Base-by-base conservation (phyloP, 1,140 invertebrate genomes). In the Halyomorpha halys region DNA sequence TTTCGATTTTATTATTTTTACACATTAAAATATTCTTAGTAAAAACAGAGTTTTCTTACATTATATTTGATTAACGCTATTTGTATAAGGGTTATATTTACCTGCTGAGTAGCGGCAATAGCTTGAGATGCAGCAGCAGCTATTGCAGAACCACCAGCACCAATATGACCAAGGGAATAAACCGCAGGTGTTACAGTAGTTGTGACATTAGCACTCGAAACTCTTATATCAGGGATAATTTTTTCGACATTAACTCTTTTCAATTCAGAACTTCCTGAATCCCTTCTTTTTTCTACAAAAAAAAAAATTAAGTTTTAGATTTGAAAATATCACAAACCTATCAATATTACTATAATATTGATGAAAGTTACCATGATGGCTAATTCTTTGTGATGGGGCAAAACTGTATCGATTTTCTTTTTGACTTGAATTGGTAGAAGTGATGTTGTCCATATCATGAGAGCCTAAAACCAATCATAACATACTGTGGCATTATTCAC, bases 61-160 rank as follows among this genome's bases (percentile, higher is more conserved):
- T n/a, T n/a, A n/a, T n/a, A n/a, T n/a, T n/a, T n/a, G n/a, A n/a
- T n/a, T n/a, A n/a, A n/a, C n/a, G n/a, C 27, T 30, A 30, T 4
- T 30, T 30, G 27, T 23, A 66, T 44, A 59, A 18, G 15, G 64
- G 16, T 67, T 59, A 71, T 34, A 64, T 45, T 68, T 73, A 86
- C 84, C 78, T 96, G 93, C 71, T 97, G 92, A 16, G 95, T 97
- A 5, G 93, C 93, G 14, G 91, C 92, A 65, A 97, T 97, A 0
- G 94, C 94, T 75, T 97, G 94, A 21, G 92, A 94, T 0, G 94
- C 94, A 16, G 94, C 94, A 1, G 90, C 92, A 0, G 92, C 93
- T 65, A 97, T 94, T 0, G 94, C 90, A 72, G 87, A 94, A 23
- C 88, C 88, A 49, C 87, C 87, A 15, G 78, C 82, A 21, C 86